These are phyloP conservation scores for Pollicipes pollicipes DNA, from an alignment of 1,140 invertebrate genomes.

Conservation along the genomic window DNA sequence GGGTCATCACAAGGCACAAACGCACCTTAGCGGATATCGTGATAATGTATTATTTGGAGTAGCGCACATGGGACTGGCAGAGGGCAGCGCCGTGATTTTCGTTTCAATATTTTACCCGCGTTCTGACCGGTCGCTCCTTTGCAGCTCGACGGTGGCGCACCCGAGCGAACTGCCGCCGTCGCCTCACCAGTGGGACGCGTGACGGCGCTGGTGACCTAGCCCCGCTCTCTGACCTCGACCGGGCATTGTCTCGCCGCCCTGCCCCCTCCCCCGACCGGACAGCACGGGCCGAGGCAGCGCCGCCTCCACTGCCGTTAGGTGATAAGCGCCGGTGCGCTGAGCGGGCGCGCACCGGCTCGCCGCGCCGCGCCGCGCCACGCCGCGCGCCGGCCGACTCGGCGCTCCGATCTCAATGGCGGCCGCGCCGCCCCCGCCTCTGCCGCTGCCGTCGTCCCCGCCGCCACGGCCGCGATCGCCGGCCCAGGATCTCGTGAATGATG, in stretches of 20 bases:
- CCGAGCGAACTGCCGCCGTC: constrained; percentile 91
- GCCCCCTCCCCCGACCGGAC: background rate
- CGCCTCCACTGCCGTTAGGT: too few species aligned
- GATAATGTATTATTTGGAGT: background rate
- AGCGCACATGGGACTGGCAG: too few species aligned
- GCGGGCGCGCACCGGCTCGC: background rate
- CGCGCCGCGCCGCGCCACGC: too few species aligned
- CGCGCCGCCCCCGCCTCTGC: too few species aligned
- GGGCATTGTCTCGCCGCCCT: background rate
- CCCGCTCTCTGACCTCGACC: background rate
- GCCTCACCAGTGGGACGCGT: constrained; percentile 81
- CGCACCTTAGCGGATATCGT: background rate
- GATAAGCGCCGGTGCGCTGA: too few species aligned
- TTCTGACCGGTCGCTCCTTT: constrained; percentile 21
- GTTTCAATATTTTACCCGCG: constrained; percentile 14
- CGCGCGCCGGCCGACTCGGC: too few species aligned
- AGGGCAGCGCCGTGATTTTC: background rate
- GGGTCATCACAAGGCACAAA: background rate
- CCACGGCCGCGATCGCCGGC: too few species aligned
- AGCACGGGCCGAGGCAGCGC: too few species aligned
- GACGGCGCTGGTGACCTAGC: background rate
- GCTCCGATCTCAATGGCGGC: background rate
- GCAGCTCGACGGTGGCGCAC: constrained; percentile 89
- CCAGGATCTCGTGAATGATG: too few species aligned
- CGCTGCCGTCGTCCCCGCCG: too few species aligned